Base-by-base conservation (phyloP, 1,140 invertebrate genomes). In the Brachionus rotundiformis region DNA sequence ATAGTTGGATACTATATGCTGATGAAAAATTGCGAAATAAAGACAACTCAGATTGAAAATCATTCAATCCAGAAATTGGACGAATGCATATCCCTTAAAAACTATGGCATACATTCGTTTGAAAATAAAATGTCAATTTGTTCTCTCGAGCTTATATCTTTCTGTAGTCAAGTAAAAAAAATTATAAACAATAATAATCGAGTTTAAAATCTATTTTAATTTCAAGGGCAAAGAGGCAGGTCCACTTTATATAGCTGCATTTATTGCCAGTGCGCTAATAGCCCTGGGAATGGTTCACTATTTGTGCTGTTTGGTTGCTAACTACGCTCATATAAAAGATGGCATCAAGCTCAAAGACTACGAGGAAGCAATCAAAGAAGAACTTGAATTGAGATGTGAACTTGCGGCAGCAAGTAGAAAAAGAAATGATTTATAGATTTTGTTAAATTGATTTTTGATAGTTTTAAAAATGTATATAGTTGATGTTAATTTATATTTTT, bases 1-100 rank as follows among this genome's bases (percentile, higher is more conserved):
- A 71, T 68, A 13, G 29, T 82, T 73, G 44, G 23, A n/a, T 82
- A 63, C 23, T 82, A 71, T 41, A 82, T 82, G 23, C 41, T 81
- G n/a, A 81, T 79, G 76, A 79, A 79, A 63, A 79, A 79, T 41
- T 79, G 76, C 25, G 76, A 79, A 39, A 79, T 79, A 1, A 79
- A 79, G 31, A 63, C 47, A 36, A 27, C 76, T 13, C 76, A 79
- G 41, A 79, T 79, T 23, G 25, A 79, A 39, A 79, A 59, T 63
- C 76, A 79, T 63, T 54, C 76, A 33, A 39, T 79, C 2, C 76
- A 79, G 41, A 79, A 79, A 41, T 19, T 79, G 11, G 76, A 79
- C 19, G 76, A 79, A 31, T 79, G 76, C 25, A 39, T 79, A 41
- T 79, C 76, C 0, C 47, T 79, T 6, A 54, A 36, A 54, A 79